phyloP scores from a whole-genome alignment of 1,140 invertebrate species.

The Diuraphis noxia region DNA sequence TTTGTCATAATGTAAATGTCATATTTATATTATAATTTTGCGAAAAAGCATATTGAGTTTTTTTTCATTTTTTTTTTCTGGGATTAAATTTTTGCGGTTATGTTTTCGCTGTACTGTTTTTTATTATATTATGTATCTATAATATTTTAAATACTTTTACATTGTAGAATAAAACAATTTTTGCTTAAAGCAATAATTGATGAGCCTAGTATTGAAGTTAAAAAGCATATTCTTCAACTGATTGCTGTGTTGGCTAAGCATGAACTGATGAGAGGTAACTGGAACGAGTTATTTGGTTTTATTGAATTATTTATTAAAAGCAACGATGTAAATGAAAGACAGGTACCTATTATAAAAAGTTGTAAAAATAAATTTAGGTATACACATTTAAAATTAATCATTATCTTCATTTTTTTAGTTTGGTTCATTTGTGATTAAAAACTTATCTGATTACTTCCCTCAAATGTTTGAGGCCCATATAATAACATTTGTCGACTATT shows the following conservation, averaged over 20 bases:
- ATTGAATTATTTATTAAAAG: slow-evolving; percentile 36
- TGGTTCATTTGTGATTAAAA: slow-evolving; percentile 26
- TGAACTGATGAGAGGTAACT: slow-evolving; percentile 27
- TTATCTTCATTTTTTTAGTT: slow-evolving; percentile 21
- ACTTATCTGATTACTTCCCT: slow-evolving; percentile 33
- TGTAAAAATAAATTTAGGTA: not conserved
- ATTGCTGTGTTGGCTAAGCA: slow-evolving; percentile 41
- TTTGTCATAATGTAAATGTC: too few species aligned
- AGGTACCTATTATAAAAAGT: not conserved
- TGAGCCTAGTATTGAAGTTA: slow-evolving; percentile 24
- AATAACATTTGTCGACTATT: slow-evolving; percentile 28
- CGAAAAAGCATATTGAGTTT: too few species aligned
- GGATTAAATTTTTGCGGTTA: too few species aligned
- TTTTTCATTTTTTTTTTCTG: too few species aligned
- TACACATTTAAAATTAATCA: not conserved
- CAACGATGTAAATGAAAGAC: slow-evolving; percentile 15
- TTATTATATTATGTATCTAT: not conserved
- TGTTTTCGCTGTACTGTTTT: too few species aligned
- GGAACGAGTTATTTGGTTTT: slow-evolving; percentile 37
- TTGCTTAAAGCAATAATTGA: slow-evolving; percentile 34
- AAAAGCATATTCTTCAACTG: slow-evolving; percentile 48
- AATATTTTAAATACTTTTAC: not conserved
- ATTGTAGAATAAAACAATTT: slow-evolving; percentile 46
- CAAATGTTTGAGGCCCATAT: slow-evolving; percentile 42
- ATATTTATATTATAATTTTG: too few species aligned